Conservation (phyloP, 2,113 vertebrate species). For the Saguinus midas region DNA sequence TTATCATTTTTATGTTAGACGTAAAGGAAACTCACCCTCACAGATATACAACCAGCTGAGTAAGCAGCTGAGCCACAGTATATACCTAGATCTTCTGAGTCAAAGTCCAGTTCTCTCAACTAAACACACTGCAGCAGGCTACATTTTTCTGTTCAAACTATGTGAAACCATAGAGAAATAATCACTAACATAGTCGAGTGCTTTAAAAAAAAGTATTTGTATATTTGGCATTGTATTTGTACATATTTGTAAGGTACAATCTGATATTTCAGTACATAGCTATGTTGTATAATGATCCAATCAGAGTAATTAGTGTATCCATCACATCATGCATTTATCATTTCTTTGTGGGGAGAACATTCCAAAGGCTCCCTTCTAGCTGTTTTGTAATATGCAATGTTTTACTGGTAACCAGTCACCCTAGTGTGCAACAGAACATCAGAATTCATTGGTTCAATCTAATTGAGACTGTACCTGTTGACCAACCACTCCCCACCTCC, state of each 20-base stretch:
- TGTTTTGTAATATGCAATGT: not conserved
- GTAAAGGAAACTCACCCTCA: not conserved
- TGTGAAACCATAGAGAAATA: not conserved
- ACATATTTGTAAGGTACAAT: not conserved
- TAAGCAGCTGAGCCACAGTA: not conserved
- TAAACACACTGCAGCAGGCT: not conserved
- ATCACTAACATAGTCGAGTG: not conserved
- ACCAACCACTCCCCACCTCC: not conserved
- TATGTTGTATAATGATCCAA: not conserved
- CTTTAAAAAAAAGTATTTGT: not conserved
- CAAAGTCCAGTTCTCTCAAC: not conserved
- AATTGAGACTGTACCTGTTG: not conserved
- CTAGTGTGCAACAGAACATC: not conserved
- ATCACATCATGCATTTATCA: not conserved
- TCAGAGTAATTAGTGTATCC: not conserved
- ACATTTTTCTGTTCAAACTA: not conserved
- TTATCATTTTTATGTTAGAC: conserved; percentile 11
- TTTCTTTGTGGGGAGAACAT: not conserved
- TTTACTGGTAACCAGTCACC: not conserved
- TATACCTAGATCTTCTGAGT: not conserved
- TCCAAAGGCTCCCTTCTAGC: not conserved
- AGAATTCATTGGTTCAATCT: not conserved
- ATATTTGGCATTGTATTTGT: not conserved
- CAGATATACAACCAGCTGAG: not conserved
- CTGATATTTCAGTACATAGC: not conserved